Conservation (phyloP, 2,113 vertebrate species). For the Nyctereutes procyonoides region DNA sequence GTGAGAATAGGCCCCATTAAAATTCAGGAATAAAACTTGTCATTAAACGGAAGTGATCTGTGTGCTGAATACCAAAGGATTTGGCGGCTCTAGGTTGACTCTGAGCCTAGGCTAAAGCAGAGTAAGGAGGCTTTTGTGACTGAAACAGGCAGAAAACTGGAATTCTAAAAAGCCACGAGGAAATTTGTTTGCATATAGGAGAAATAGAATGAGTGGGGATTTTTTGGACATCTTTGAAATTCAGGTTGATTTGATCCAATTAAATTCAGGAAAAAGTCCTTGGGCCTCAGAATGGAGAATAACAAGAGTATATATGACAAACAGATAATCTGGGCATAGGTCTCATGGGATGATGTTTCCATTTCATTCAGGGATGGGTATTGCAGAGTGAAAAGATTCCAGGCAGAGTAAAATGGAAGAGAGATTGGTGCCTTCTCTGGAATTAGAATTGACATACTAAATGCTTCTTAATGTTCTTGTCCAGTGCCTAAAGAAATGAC, state of each 20-base stretch:
- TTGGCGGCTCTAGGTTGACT: conserved; percentile 48
- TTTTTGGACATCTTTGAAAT: conserved; percentile 26
- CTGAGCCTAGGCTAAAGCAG: background rate
- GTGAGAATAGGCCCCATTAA: conserved; percentile 59
- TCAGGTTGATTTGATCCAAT: conserved; percentile 35
- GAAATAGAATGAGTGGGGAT: conserved; percentile 21
- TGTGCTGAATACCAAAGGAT: conserved; percentile 53
- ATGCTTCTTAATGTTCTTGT: conserved; percentile 9
- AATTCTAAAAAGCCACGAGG: conserved; percentile 51
- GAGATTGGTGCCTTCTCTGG: background rate
- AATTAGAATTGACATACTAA: conserved; percentile 19
- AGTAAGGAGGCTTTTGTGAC: conserved; percentile 53
- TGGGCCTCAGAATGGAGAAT: conserved; percentile 22
- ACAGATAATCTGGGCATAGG: background rate
- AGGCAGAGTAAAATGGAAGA: background rate
- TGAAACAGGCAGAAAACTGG: conserved; percentile 44
- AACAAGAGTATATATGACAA: background rate
- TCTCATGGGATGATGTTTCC: conserved; percentile 25
- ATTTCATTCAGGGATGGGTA: background rate
- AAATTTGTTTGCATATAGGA: conserved; percentile 51
- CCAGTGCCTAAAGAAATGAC: background rate
- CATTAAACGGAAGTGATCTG: conserved; percentile 63
- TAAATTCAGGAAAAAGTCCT: conserved; percentile 4
- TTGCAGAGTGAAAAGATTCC: background rate
- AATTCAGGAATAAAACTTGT: conserved; percentile 73